phyloP scores from a whole-genome alignment of 1,140 invertebrate species.

The Cydia amplana region DNA sequence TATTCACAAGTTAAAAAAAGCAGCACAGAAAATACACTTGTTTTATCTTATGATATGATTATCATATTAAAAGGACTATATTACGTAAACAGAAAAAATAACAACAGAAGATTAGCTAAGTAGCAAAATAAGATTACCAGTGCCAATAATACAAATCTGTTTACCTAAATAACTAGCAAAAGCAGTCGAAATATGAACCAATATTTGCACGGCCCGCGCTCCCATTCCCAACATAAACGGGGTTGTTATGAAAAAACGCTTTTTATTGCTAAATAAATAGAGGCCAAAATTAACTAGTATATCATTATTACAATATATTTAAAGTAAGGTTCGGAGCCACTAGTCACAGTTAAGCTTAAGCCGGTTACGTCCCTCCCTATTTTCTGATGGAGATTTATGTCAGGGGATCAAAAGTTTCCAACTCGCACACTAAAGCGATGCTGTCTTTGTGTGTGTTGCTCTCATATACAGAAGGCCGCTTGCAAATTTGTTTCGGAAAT shows the following conservation, averaged over 20 bases:
- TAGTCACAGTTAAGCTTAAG: conserved; percentile 76
- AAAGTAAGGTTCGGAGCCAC: conserved; percentile 62
- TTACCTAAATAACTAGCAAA: conserved; percentile 52
- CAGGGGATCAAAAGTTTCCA: conserved; percentile 76
- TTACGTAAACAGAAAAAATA: neutral
- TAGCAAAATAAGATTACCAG: conserved; percentile 58
- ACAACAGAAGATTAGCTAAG: conserved; percentile 43
- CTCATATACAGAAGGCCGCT: conserved; percentile 37
- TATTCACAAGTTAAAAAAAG: no score
- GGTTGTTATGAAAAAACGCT: conserved; percentile 60
- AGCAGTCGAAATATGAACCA: conserved; percentile 65
- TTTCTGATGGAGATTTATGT: conserved; percentile 79
- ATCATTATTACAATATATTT: conserved; percentile 75
- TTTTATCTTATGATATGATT: no score
- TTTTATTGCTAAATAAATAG: conserved; percentile 65
- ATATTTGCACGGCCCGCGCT: conserved; percentile 57
- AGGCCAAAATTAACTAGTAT: conserved; percentile 65
- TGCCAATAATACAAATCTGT: conserved; percentile 63
- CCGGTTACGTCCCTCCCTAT: conserved; percentile 75
- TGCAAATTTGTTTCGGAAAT: conserved; percentile 49
- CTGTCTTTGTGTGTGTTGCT: conserved; percentile 38
- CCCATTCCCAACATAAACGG: conserved; percentile 50
- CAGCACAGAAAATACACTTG: no score
- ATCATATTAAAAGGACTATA: no score
- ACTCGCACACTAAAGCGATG: conserved; percentile 43